These are phyloP conservation scores for Crocodylus rhombifer DNA, from an alignment of 2,797 vertebrate species.

Conservation along the genomic window DNA sequence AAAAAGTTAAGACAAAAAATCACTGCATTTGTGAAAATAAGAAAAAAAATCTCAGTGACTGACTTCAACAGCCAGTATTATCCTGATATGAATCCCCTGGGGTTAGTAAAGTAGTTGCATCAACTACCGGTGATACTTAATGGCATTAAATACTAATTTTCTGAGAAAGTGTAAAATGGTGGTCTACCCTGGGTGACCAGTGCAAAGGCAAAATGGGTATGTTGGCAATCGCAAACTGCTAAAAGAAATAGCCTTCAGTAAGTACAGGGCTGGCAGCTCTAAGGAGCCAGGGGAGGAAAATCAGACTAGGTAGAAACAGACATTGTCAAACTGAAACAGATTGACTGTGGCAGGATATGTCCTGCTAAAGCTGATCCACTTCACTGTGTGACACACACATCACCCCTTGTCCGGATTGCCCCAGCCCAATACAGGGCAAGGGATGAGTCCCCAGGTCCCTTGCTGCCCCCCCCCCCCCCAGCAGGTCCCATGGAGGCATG, in stretches of 20 bases:
- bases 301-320: background rate
- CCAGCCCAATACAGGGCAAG: too few relatives aligned
- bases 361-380: too few relatives aligned
- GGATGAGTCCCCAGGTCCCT: too few relatives aligned
- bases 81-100: background rate
- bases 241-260: background rate
- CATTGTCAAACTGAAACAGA: too few relatives aligned
- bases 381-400: too few relatives aligned
- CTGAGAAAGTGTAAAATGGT: background rate
- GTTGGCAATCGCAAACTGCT: background rate
- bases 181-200: background rate
- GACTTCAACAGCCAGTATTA: background rate
- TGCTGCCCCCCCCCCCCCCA: too few relatives aligned
- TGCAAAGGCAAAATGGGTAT: background rate
- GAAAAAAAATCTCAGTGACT: background rate
- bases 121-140: background rate
- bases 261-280: background rate
- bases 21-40: background rate
- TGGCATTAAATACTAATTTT: background rate
- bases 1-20: background rate
- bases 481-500: too few relatives aligned
- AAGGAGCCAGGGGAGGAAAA: background rate
- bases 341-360: too few relatives aligned
- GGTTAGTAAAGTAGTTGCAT: background rate
- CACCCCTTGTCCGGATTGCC: too few relatives aligned